Evolutionary conservation across 2,113 vertebrate genomes (phyloP).

Genomic region (Vombatus ursinus): DNA sequence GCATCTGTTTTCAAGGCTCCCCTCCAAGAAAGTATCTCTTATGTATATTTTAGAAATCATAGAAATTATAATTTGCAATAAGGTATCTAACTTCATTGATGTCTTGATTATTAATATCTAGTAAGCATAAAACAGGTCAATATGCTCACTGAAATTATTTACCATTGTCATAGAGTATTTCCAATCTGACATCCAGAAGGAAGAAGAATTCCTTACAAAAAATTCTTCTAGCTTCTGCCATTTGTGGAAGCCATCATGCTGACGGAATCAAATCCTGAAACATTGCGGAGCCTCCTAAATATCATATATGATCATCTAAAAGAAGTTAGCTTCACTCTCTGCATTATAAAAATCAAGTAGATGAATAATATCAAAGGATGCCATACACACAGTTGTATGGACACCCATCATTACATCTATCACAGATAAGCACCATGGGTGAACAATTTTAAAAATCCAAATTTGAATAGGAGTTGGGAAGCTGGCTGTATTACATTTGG

Average conservation of each 20-base stretch:
- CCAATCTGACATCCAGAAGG: not conserved
- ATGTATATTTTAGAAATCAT: not conserved
- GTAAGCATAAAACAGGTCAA: not conserved
- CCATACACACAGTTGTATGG: not conserved
- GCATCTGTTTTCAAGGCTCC: not conserved
- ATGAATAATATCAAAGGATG: not conserved
- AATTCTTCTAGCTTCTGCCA: not conserved
- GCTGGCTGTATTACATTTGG: not conserved
- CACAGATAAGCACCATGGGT: not conserved
- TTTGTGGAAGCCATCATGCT: not conserved
- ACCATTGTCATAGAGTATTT: not conserved
- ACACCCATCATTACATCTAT: not conserved
- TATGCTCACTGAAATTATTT: not conserved
- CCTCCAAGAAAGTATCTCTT: not conserved
- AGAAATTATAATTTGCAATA: not conserved
- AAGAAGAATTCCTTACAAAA: not conserved
- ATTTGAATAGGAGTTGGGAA: not conserved
- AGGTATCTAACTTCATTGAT: not conserved
- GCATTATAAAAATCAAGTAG: not conserved
- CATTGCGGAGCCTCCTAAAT: not conserved
- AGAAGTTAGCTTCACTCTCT: not conserved
- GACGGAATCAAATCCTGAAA: not conserved
- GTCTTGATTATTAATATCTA: not conserved
- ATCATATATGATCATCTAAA: not conserved
- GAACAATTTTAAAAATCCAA: not conserved